phyloP scores from a whole-genome alignment of 2,888 invertebrate genomes.

The Megaustenia siamemsis region DNA sequence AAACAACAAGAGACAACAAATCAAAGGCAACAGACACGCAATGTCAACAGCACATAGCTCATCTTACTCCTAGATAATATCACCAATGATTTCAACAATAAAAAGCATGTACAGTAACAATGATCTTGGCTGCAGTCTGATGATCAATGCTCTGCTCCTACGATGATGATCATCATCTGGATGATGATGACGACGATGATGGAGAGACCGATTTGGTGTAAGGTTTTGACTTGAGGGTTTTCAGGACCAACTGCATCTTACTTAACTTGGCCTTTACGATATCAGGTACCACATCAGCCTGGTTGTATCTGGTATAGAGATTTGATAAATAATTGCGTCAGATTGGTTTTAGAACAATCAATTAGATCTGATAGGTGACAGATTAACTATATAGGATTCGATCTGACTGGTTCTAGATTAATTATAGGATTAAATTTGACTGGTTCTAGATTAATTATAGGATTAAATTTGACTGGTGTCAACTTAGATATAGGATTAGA shows the following conservation, averaged over 20 bases:
- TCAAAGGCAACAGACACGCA: too few relatives aligned
- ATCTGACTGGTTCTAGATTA: too few relatives aligned
- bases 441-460: background rate
- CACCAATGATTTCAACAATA: background rate
- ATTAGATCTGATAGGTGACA: too few relatives aligned
- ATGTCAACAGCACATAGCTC: too few relatives aligned
- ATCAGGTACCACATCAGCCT: constrained; percentile 71
- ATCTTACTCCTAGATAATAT: background rate
- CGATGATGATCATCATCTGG: too few relatives aligned
- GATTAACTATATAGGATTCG: too few relatives aligned
- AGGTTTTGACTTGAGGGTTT: constrained; percentile 58
- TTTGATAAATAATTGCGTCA: too few relatives aligned
- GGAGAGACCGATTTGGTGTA: constrained; percentile 19
- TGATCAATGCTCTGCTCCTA: background rate
- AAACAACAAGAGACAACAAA: too few relatives aligned
- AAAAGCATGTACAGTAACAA: background rate
- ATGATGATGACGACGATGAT: constrained; percentile 34
- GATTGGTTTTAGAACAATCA: too few relatives aligned
- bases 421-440: background rate
- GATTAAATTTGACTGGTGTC: background rate
- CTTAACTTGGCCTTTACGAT: constrained; percentile 77
- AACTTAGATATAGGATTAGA: background rate
- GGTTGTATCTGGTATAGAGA: constrained; percentile 1
- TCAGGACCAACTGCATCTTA: constrained; percentile 78
- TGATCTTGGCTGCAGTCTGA: background rate